Evolutionary conservation across 2,888 invertebrate species (phyloP), one percentile per base, ranked within the genome.

Genomic region (Neoitamus cyanurus): DNA sequence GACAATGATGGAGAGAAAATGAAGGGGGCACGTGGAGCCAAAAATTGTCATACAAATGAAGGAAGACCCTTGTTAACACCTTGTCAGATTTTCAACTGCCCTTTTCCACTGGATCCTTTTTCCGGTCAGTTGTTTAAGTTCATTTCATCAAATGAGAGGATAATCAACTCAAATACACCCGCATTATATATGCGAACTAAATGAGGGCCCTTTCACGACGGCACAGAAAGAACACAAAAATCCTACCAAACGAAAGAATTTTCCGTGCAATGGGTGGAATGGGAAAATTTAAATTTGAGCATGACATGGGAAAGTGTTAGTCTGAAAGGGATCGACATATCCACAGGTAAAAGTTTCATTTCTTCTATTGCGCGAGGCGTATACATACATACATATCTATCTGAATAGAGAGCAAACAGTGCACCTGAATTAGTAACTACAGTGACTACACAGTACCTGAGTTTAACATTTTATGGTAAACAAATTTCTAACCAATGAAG

Each of bases 131-230:
- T 78, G 58, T 58, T 28, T 15, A 46, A 78, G 30, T 58, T 78
- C 78, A 78, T 78, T 78, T 58, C 48, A 20, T 31, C 46, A 78
- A 78, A 58, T 78, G 48, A 48, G 58, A 78, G 46, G 78, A 46
- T 75, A 75, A 75, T 42, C 25, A 37, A 75, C 75, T 75, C 75
- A 42, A 42, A 75, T 11, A 75, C 13, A 37, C 42, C 42, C 75
- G 75, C 42, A 75, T 75, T 75, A 42, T n/a, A n/a, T n/a, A n/a
- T 75, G 25, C 42, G 28, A 13, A 75, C 11, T 25, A 75, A 75
- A 75, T 42, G 42, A 42, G 42, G 75, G 75, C 42, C 75, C 11
- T 75, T 75, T 46, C 42, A 37, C n/a, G 30, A 13, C 25, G 20
- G 25, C 2, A 58, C 6, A 58, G 9, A 58, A 58, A 1, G 9